Base-by-base conservation (phyloP, 2,888 invertebrate genomes). In the Machimus rusticus region DNA sequence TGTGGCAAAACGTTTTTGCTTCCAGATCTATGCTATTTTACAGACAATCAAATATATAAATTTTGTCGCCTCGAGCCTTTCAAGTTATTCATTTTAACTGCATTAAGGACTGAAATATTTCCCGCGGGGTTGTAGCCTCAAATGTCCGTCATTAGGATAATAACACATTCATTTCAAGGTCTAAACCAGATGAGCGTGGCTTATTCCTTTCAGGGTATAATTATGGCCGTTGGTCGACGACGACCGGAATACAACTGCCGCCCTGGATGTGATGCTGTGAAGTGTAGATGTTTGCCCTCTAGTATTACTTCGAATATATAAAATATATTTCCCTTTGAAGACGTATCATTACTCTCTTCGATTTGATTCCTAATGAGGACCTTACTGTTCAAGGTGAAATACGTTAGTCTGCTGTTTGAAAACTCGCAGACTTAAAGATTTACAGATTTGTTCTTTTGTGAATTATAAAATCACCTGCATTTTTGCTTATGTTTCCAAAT, bases 121-220 rank as follows among this genome's bases (percentile, higher is more conserved):
- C 66, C 28, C 66, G 66, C 66, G 66, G 66, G 66, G 66, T 66
- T 66, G 66, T 66, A 66, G 23, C 14, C 55, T 86, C 46, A 79
- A 88, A 88, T 87, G 87, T 66, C 87, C 87, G 87, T 88, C 88
- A 88, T 88, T 88, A 88, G 87, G 51, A 86, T 88, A 88, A 88
- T 88, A 88, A 88, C 87, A 88, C 28, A 88, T 88, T 82, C 87
- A 84, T 86, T 86, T 88, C 88, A 86, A 88, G 82, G 86, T 79
- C 79, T 79, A 31, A 28, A 74, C 46, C 84, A 23, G 37, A 84
- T 74, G 74, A 81, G 51, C 16, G 84, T 84, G 84, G 66, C 66
- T 66, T 84, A 84, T 84, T 84, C 84, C 74, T 84, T 84, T 84
- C 23, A 37, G 39, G 31, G 84, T 31, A 57, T 84, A 66, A 39